Evolutionary conservation across 2,888 invertebrate species (phyloP).

Genomic region (Girardia tigrina): DNA sequence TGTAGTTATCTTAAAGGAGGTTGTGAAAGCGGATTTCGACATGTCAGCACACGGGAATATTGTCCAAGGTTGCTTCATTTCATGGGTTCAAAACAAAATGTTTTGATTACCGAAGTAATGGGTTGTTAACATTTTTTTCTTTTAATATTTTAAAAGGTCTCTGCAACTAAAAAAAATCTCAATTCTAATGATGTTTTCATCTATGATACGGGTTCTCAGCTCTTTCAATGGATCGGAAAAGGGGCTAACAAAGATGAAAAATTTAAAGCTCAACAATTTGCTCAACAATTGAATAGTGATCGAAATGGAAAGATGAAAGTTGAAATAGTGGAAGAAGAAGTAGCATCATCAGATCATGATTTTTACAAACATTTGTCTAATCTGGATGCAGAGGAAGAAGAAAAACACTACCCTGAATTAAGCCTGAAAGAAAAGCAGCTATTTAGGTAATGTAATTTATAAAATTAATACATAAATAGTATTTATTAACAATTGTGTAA

Average conservation of each 20-base stretch:
- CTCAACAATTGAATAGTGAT: constrained; percentile 41
- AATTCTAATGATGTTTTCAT: constrained; percentile 46
- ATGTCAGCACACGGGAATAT: constrained; percentile 37
- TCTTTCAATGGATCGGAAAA: constrained; percentile 46
- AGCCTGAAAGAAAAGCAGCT: neutral
- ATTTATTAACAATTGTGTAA: too few relatives aligned
- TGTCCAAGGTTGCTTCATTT: constrained; percentile 37
- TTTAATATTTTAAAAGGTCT: too few relatives aligned
- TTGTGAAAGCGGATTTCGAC: constrained; percentile 37
- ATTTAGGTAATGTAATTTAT: neutral
- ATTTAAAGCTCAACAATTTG: constrained; percentile 43
- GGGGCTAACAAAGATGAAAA: constrained; percentile 45
- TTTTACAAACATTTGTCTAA: neutral
- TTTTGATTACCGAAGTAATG: constrained; percentile 33
- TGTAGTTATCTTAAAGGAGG: constrained; percentile 38
- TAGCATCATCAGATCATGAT: neutral
- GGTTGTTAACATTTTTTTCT: too few relatives aligned
- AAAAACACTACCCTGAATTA: neutral
- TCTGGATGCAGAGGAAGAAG: neutral
- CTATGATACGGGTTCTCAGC: constrained; percentile 42
- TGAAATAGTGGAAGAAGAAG: constrained; percentile 40
- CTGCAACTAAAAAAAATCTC: constrained; percentile 38
- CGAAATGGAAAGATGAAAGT: constrained; percentile 39
- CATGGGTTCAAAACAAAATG: constrained; percentile 21
- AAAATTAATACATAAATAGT: too few relatives aligned